A percentile compares a stretch with the other conserved stretches of the same genome.
Conservation (phyloP, 2,113 vertebrate genomes). For the Grammomys dolichurus region DNA sequence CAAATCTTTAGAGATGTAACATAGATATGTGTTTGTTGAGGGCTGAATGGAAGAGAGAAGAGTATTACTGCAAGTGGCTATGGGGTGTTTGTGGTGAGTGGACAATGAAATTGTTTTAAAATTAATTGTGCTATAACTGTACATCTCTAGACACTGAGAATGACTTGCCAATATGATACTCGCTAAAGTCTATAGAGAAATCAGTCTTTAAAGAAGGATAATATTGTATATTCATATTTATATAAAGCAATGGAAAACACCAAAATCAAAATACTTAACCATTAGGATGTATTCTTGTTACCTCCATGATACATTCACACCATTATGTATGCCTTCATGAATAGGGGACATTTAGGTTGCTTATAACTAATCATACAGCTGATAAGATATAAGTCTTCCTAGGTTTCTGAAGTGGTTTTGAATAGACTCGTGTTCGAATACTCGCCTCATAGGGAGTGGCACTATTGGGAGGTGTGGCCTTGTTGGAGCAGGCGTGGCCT, state of each 20-base stretch:
- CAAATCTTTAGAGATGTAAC: no score
- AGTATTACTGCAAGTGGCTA: not conserved
- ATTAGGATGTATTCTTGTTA: not conserved
- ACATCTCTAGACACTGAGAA: not conserved
- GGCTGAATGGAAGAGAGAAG: not conserved
- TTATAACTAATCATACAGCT: not conserved
- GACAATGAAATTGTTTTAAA: not conserved
- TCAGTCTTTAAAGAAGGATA: not conserved
- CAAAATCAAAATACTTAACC: not conserved
- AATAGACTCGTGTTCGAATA: no score
- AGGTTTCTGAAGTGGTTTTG: no score
- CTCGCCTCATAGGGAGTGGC: no score
- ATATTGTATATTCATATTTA: not conserved
- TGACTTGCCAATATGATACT: not conserved
- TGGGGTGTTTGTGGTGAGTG: not conserved
- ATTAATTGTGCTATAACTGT: not conserved
- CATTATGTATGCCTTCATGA: not conserved
- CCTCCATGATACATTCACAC: not conserved
- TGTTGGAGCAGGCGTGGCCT: no score
- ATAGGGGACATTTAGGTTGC: not conserved
- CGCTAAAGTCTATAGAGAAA: not conserved
- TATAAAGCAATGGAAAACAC: not conserved
- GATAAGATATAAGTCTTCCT: not conserved
- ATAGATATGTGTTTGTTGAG: not conserved
- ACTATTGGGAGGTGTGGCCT: no score